phyloP scores from a whole-genome alignment of 2,113 vertebrate genomes.

The Psammodynastes pulverulentus region DNA sequence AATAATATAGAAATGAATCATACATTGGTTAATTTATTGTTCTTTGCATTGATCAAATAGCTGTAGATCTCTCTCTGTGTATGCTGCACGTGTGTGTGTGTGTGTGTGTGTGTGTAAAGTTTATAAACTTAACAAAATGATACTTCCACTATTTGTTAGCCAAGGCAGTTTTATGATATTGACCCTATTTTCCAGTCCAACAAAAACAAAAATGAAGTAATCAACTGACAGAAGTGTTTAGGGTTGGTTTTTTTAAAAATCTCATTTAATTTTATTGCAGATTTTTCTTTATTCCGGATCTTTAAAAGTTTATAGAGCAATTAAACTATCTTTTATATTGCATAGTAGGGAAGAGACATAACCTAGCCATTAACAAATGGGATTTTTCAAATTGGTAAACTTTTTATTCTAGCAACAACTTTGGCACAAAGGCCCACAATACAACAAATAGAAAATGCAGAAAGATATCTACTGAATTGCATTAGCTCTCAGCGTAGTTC shows the following conservation, averaged over 20 bases:
- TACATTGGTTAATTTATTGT: not conserved
- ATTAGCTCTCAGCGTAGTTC: not conserved
- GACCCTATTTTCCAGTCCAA: constrained; percentile 60
- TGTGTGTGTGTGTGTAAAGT: constrained; percentile 6
- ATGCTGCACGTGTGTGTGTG: constrained; percentile 29
- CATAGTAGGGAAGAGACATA: constrained; percentile 41
- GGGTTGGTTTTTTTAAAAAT: constrained; percentile 67
- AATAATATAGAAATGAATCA: not conserved
- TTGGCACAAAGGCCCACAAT: not conserved
- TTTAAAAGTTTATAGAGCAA: constrained; percentile 69
- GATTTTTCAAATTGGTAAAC: constrained; percentile 47
- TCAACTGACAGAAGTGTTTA: constrained; percentile 60
- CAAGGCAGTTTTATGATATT: constrained; percentile 37
- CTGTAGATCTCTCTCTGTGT: not conserved
- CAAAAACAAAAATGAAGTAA: constrained; percentile 42
- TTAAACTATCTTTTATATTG: constrained; percentile 59
- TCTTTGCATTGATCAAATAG: not conserved
- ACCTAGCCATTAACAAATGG: constrained; percentile 53
- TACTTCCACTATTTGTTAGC: constrained; percentile 42
- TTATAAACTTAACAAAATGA: constrained; percentile 39
- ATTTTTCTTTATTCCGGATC: constrained; percentile 55
- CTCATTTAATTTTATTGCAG: constrained; percentile 72
- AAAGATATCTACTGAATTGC: not conserved
- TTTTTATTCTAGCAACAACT: not conserved
- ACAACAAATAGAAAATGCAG: not conserved